Base-by-base conservation (phyloP, 2,888 invertebrate genomes). In the Oxytorus armatus region DNA sequence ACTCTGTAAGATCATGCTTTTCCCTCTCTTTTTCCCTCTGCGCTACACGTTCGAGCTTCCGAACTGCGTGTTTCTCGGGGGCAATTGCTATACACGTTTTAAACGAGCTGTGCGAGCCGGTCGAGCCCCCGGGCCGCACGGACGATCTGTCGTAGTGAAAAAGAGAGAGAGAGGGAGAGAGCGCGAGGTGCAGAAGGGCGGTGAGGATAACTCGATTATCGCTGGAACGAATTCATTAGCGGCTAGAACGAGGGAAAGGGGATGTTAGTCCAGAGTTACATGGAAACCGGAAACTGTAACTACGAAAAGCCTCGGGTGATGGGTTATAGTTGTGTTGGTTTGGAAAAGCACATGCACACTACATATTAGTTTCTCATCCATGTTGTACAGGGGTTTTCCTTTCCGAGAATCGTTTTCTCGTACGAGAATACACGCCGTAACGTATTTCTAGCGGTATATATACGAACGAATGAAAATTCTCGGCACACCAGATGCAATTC, bases 391-490 rank as follows among this genome's bases (percentile, higher is more conserved):
- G 70, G 49, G 33, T 49, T 69, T 59, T 36, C 18, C 49, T 16
- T 14, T 16, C 7, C 47, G 53, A 47, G 57, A 47, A 47, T 70
- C 59, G 23, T 70, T 70, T 70, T 7, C 70, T 59, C 59, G 23
- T 16, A 36, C 36, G 25, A 8, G 5, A 10, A 49, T 16, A 47
- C 14, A n/a, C 4, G 29, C n/a, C n/a, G 49, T 23, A 49, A 21
- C 47, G 70, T 70, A 70, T 70, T 70, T 70, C 21, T 70, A 47
- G 47, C 44, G 23, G 11, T 49, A n/a, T n/a, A n/a, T 55, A 44
- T 59, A 59, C 68, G 77, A 81, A 77, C 82, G 77, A 80, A 81
- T 77, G 84, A 80, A 82, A 84, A 81, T 77, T 80, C 79, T 82
- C 77, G 65, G 65, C 79, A 42, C 68, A 74, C 42, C 72, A 75